These are phyloP conservation scores for Dermochelys coriacea DNA, from an alignment of 2,797 vertebrate genomes.

Conservation along the genomic window DNA sequence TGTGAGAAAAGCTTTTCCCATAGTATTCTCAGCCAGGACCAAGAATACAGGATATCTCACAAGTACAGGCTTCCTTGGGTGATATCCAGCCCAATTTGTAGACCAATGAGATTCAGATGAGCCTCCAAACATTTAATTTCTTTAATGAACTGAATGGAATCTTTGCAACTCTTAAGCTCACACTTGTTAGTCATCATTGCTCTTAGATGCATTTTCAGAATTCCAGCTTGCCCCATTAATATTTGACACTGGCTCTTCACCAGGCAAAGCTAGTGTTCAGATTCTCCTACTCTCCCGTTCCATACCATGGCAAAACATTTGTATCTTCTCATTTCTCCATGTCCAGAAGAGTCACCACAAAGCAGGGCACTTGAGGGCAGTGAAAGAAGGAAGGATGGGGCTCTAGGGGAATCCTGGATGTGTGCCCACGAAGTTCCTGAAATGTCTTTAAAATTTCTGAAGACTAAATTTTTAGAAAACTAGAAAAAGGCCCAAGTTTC, in stretches of 20 bases:
- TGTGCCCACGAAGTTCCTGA: background rate
- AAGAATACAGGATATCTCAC: background rate
- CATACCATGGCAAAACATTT: background rate
- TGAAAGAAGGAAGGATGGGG: background rate
- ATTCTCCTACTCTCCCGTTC: no score
- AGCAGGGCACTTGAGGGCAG: background rate
- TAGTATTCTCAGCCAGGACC: background rate
- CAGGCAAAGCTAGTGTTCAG: background rate
- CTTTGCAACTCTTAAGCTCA: fast-evolving
- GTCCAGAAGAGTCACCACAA: background rate
- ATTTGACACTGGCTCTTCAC: background rate
- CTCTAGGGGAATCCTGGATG: background rate
- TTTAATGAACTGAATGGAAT: fast-evolving
- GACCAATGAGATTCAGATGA: fast-evolving
- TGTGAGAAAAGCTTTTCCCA: background rate
- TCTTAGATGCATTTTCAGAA: no score
- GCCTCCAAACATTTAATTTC: fast-evolving
- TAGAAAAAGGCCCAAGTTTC: background rate
- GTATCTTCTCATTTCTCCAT: background rate
- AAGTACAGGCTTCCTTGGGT: background rate
- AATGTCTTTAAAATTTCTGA: background rate
- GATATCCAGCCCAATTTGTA: fast-evolving
- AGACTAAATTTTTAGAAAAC: background rate
- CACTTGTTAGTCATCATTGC: background rate
- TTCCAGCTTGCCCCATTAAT: no score